These are phyloP conservation scores for Odontocolon sp. DNA, from an alignment of 2,888 invertebrate genomes.

Conservation along the genomic window DNA sequence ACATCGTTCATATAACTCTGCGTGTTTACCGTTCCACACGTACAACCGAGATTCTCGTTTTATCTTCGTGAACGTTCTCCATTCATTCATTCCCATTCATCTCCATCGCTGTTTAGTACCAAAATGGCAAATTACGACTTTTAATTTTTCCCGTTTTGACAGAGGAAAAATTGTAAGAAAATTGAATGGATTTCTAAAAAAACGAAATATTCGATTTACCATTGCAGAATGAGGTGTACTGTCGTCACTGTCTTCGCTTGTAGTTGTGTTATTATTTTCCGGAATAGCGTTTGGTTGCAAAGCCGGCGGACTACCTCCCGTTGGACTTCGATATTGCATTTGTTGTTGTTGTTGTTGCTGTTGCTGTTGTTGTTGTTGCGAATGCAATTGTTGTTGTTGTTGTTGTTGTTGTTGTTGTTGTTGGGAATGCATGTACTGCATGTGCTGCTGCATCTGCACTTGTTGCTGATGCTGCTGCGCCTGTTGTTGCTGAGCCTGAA, in stretches of 20 bases:
- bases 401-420: constrained; percentile 72
- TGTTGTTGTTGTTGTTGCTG: constrained; percentile 80
- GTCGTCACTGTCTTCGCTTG: constrained; percentile 94
- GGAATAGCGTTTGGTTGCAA: constrained; percentile 80
- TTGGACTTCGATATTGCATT: constrained; percentile 82
- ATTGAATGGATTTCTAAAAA: background rate
- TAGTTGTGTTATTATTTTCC: constrained; percentile 85
- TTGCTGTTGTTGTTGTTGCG: constrained; percentile 75
- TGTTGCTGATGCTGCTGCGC: constrained; percentile 75
- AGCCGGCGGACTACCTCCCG: constrained; percentile 84
- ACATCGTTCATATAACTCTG: too few species aligned
- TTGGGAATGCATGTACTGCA: constrained; percentile 74
- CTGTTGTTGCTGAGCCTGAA: constrained; percentile 80
- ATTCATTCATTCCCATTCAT: constrained; percentile 7
- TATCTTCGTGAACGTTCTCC: background rate
- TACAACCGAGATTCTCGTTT: background rate
- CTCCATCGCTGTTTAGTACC: background rate
- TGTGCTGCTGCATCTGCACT: constrained; percentile 71
- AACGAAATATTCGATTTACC: constrained; percentile 79
- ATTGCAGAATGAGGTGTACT: constrained; percentile 87
- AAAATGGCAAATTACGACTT: background rate
- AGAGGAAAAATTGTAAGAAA: too few species aligned
- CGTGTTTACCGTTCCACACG: too few species aligned
- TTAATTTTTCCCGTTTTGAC: too few species aligned
- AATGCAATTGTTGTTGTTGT: constrained; percentile 66